phyloP scores from a whole-genome alignment of 2,797 vertebrate genomes.

The Lithobates pipiens region DNA sequence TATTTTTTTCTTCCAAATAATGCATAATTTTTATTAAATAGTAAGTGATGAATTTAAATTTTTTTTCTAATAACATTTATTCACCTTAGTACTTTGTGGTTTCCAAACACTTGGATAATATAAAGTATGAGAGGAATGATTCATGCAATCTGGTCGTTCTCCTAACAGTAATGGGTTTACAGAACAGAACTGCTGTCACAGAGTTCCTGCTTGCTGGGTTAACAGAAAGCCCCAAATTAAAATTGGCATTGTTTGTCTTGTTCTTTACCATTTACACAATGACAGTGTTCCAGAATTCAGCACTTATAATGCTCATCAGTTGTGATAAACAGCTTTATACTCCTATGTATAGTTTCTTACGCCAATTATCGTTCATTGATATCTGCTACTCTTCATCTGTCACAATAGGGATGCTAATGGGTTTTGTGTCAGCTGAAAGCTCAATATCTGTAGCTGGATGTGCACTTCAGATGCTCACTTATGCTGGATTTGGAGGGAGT shows the following conservation, averaged over 20 bases:
- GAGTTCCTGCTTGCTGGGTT: constrained; percentile 66
- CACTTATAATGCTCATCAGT: constrained; percentile 61
- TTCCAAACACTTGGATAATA: background rate
- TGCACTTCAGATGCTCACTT: constrained; percentile 60
- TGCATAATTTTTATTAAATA: no score
- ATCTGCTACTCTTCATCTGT: constrained; percentile 64
- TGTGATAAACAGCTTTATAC: constrained; percentile 59
- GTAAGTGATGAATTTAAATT: no score
- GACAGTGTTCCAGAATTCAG: constrained; percentile 63
- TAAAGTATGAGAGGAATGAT: background rate
- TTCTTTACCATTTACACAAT: constrained; percentile 39
- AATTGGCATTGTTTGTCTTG: constrained; percentile 49
- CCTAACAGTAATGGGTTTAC: constrained; percentile 30
- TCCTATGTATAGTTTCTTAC: constrained; percentile 63
- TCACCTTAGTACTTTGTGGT: no score
- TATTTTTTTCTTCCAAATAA: no score
- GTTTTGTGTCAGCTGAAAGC: constrained; percentile 54
- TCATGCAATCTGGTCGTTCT: background rate
- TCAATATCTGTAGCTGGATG: constrained; percentile 59
- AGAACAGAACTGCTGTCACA: constrained; percentile 61
- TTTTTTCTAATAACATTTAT: no score
- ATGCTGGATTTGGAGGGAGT: constrained; percentile 57
- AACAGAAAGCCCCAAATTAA: constrained; percentile 57
- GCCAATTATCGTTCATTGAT: constrained; percentile 65
- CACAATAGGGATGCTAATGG: constrained; percentile 56